Conservation (phyloP, 1,140 invertebrate genomes). For the Heliothis subflexa region DNA sequence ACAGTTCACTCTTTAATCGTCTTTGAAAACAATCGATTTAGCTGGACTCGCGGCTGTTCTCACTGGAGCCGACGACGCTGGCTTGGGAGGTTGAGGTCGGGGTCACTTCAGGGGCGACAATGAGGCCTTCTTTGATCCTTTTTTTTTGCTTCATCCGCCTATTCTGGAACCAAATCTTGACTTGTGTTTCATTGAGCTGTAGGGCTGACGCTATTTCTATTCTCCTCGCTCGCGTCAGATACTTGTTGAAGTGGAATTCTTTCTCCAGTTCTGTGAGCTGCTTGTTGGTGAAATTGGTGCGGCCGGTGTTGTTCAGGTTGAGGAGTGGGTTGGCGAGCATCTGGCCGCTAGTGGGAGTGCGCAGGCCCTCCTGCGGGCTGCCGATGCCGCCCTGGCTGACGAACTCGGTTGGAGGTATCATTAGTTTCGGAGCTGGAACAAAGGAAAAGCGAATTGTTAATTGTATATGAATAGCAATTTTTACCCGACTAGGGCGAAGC, state of each 20-base stretch:
- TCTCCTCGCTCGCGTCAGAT: conserved; percentile 97
- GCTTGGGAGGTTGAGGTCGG: conserved; percentile 72
- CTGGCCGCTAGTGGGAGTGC: conserved; percentile 75
- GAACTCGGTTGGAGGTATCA: conserved; percentile 84
- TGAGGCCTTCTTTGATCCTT: conserved; percentile 95
- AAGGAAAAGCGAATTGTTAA: conserved; percentile 45
- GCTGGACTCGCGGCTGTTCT: conserved; percentile 88
- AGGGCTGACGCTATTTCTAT: conserved; percentile 99
- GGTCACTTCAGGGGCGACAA: conserved; percentile 81
- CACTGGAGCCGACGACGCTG: conserved; percentile 84
- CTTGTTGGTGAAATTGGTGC: conserved; percentile 99
- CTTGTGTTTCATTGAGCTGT: conserved; percentile 98
- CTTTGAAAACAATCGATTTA: conserved; percentile 67
- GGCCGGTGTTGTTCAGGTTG: conserved; percentile 93
- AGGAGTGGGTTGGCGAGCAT: conserved; percentile 85
- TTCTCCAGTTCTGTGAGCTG: conserved; percentile 99
- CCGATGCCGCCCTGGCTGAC: conserved; percentile 77
- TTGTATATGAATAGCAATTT: neutral
- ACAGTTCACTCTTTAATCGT: conserved; percentile 42
- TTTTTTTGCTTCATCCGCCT: conserved; percentile 98
- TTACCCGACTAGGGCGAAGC: too few species aligned
- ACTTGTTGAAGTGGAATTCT: conserved; percentile 99
- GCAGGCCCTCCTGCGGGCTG: conserved; percentile 77
- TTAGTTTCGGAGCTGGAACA: conserved; percentile 90
- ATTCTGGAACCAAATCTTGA: conserved; percentile 97